Evolutionary conservation across 2,113 vertebrate genomes (phyloP).

Genomic region (Bothrops jararaca): DNA sequence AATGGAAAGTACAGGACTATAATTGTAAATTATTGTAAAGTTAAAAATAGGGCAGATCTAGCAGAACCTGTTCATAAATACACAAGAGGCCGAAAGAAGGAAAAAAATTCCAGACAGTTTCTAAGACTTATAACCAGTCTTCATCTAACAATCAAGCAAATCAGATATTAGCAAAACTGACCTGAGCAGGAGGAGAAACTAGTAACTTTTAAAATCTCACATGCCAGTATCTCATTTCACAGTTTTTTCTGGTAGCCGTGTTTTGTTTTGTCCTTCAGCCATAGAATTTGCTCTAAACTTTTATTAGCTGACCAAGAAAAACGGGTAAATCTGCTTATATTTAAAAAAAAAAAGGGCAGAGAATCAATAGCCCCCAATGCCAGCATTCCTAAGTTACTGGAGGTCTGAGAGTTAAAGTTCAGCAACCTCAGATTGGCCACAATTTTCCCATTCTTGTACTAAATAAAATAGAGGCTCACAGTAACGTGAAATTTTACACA

Average conservation of each 20-base stretch:
- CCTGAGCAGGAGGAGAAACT: background rate
- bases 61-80: constrained; percentile 35
- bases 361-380: background rate
- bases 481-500: background rate
- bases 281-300: background rate
- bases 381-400: background rate
- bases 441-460: background rate
- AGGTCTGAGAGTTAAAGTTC: background rate
- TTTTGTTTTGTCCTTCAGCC: background rate
- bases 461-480: background rate
- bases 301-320: background rate
- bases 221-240: background rate
- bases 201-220: background rate
- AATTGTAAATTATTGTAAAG: constrained; percentile 65
- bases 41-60: constrained; percentile 51
- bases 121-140: constrained; percentile 29
- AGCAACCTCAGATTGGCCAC: background rate
- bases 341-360: background rate
- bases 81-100: constrained; percentile 29
- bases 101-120: constrained; percentile 19
- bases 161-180: constrained; percentile 20
- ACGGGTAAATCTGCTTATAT: background rate
- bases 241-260: background rate
- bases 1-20: constrained; percentile 64
- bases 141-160: background rate